Conservation (phyloP, 2,113 vertebrate species). For the Leptodactylus fuscus region DNA sequence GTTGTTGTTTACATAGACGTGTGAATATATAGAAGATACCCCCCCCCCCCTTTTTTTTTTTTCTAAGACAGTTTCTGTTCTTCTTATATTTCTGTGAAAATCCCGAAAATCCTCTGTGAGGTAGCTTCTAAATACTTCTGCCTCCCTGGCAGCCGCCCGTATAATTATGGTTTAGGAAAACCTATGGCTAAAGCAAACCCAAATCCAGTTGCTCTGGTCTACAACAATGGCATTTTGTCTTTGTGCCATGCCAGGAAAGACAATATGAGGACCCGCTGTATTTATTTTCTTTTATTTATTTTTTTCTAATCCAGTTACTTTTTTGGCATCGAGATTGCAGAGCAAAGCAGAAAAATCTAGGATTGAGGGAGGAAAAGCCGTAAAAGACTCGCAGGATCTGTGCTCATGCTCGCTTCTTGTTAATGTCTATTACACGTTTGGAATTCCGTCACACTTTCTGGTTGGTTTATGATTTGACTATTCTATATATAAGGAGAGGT, state of each 20-base stretch:
- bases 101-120: constrained; percentile 65
- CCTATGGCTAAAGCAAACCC: constrained; percentile 63
- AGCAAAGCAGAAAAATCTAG: constrained; percentile 60
- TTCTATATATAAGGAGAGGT: too few species aligned
- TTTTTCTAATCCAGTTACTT: constrained; percentile 50
- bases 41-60: too few species aligned
- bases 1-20: constrained; percentile 57
- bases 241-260: constrained; percentile 64
- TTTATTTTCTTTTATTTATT: constrained; percentile 58
- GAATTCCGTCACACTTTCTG: background rate
- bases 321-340: constrained; percentile 61
- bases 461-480: background rate
- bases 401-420: background rate
- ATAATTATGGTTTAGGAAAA: constrained; percentile 72
- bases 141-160: constrained; percentile 66
- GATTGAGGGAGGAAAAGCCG: constrained; percentile 58
- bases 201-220: constrained; percentile 67
- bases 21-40: constrained; percentile 50
- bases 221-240: constrained; percentile 68
- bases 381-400: background rate
- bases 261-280: constrained; percentile 58
- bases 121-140: constrained; percentile 65
- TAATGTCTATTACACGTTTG: background rate
- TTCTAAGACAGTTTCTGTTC: background rate
- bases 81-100: constrained; percentile 49